A percentile compares a stretch with the other conserved stretches of the same genome.
Evolutionary conservation across 2,888 invertebrate species (phyloP).

Genomic region (Mythimna impura): DNA sequence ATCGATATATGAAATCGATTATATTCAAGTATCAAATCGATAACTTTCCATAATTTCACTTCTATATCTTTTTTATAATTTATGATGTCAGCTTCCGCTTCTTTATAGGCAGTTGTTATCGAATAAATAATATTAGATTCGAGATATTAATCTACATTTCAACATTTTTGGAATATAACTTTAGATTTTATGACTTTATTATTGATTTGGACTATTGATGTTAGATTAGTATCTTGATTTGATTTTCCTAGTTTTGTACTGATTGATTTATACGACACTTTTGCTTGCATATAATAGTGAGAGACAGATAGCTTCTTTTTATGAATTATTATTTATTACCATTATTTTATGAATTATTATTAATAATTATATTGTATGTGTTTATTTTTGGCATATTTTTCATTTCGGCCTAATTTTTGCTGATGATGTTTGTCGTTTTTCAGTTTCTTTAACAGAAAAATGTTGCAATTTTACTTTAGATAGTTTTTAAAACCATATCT

Average conservation of each 20-base stretch:
- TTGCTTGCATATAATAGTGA: constrained; percentile 1
- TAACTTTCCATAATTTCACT: constrained; percentile 60
- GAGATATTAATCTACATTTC: constrained; percentile 52
- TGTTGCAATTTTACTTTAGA: no score
- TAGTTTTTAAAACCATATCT: no score
- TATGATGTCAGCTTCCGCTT: constrained; percentile 59
- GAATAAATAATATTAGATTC: constrained; percentile 45
- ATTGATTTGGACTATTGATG: constrained; percentile 43
- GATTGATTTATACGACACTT: not conserved
- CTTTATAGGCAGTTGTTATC: constrained; percentile 52
- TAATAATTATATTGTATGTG: no score
- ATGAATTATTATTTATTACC: no score
- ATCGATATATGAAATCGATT: constrained; percentile 37
- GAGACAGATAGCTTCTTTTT: not conserved
- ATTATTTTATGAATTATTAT: no score
- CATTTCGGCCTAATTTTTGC: no score
- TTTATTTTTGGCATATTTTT: no score
- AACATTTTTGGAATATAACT: constrained; percentile 44
- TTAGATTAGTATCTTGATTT: constrained; percentile 51
- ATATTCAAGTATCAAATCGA: constrained; percentile 30
- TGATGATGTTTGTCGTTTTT: no score
- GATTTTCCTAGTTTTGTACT: constrained; percentile 15
- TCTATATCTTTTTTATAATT: constrained; percentile 52
- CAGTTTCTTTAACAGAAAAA: no score
- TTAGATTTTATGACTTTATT: constrained; percentile 50